phyloP scores from a whole-genome alignment of 2,888 invertebrate genomes.

The Hemithea aestivaria region DNA sequence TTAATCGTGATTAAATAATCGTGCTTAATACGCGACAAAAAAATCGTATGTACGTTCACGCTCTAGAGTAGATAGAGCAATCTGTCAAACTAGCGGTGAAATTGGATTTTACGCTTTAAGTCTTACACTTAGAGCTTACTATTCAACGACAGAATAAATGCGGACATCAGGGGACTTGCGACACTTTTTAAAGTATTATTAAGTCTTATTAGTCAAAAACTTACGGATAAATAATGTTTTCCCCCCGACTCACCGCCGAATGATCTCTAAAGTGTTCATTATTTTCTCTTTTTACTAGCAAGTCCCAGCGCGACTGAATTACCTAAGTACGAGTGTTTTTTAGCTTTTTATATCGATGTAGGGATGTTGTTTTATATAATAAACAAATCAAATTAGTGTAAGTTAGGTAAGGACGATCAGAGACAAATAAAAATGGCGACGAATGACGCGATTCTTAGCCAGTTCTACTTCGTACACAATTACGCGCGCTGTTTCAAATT shows the following conservation, averaged over 20 bases:
- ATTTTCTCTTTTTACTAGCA: constrained; percentile 32
- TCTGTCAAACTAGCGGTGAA: constrained; percentile 18
- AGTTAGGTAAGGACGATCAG: constrained; percentile 25
- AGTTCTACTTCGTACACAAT: no score
- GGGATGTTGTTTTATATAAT: constrained; percentile 24
- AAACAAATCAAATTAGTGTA: constrained; percentile 23
- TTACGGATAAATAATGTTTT: constrained; percentile 21
- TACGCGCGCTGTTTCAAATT: no score
- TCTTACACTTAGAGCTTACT: constrained; percentile 13
- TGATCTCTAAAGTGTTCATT: constrained; percentile 55
- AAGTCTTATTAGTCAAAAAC: constrained; percentile 10
- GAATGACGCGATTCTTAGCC: constrained; percentile 18
- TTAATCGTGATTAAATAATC: no score
- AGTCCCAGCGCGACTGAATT: constrained; percentile 56
- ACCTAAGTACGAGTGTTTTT: constrained; percentile 40
- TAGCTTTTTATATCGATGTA: constrained; percentile 52
- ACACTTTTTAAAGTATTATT: constrained; percentile 20
- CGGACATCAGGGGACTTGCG: constrained; percentile 29
- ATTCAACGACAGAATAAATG: constrained; percentile 16
- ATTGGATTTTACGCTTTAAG: constrained; percentile 19
- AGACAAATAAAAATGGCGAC: constrained; percentile 22
- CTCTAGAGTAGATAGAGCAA: constrained; percentile 24
- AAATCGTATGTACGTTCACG: no score
- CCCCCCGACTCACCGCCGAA: constrained; percentile 23
- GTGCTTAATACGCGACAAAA: no score